Conservation (phyloP, 2,797 vertebrate species). For the Helostoma temminkii region DNA sequence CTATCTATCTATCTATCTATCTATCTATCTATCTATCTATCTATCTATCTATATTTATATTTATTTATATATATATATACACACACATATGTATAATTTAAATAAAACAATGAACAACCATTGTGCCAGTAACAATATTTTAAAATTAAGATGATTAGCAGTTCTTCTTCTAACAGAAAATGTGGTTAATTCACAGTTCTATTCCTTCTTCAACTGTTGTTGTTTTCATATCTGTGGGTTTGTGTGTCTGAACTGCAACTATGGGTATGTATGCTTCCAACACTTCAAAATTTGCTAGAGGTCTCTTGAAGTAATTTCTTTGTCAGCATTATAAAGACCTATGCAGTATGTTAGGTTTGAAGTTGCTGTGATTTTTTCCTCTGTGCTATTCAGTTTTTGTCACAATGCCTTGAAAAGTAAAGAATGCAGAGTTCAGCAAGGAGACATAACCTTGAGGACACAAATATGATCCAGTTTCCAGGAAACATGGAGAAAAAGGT, state of each 20-base stretch:
- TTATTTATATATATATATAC: too few species aligned
- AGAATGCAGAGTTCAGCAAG: constrained; percentile 56
- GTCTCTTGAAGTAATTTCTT: constrained; percentile 60
- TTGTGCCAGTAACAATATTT: too few species aligned
- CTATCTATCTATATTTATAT: too few species aligned
- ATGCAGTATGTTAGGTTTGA: constrained; percentile 30
- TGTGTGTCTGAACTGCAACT: not conserved
- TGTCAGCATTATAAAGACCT: constrained; percentile 63
- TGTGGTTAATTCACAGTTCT: not conserved
- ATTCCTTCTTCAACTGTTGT: not conserved
- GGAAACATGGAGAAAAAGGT: constrained; percentile 14
- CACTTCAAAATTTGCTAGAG: constrained; percentile 29
- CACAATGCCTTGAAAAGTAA: constrained; percentile 46
- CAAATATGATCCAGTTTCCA: constrained; percentile 29
- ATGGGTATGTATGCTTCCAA: not conserved
- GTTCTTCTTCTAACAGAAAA: too few species aligned
- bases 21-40: too few species aligned
- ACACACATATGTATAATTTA: not conserved
- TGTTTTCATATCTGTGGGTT: not conserved
- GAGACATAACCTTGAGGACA: constrained; percentile 50
- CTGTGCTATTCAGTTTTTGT: constrained; percentile 58
- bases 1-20: too few species aligned
- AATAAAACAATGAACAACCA: too few species aligned
- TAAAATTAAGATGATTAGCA: too few species aligned
- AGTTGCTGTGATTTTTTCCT: constrained; percentile 53